Base-by-base conservation (phyloP, 2,888 invertebrate species). In the Tridacna gigas region DNA sequence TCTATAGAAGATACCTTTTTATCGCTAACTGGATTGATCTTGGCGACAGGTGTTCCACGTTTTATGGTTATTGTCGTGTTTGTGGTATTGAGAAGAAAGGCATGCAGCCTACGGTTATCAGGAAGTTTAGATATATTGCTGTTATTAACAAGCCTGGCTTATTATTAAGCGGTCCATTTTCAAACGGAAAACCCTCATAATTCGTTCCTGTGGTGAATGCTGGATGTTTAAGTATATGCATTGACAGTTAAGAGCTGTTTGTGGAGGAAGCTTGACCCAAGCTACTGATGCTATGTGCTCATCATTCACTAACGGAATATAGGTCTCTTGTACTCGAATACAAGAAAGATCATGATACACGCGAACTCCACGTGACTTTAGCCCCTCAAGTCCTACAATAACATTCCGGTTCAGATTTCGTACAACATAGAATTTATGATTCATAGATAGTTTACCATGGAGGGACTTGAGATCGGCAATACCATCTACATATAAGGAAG, bases 331-430 rank as follows among this genome's bases (percentile, higher is more conserved):
- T 28, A 67, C 61, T 77, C 75, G 11, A 12, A 81, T 67, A 28
- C 78, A 74, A 0, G 75, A 67, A 18, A 81, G 22, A 67, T 77
- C 82, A 74, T 75, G 81, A 47, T 84, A 84, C 26, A 82, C 20
- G 15, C 81, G 63, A 2, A 82, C 84, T 20, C 82, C 77, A 18
- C 73, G 20, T 74, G 25, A 18, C 18, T 51, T 15, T 0, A 79
- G 28, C 76, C 75, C 79, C 18, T 83, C 83, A 11, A 45, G 69
- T 0, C 83, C 79, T 69, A 80, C 60, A 4, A 83, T 79, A 9
- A 83, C 13, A 51, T 80, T 83, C 45, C 83, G 76, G 51, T 83
- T 83, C 51, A 80, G 60, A 37, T 76, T 71, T 26, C 28, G 45
- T 22, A 71, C 71, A 11, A 71, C 48, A 71, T 47, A 71, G 48